Percentiles rank a stretch among this genome's conserved stretches.
These are phyloP conservation scores for Eremobia ochroleuca DNA, from an alignment of 2,888 invertebrate species.

Conservation along the genomic window DNA sequence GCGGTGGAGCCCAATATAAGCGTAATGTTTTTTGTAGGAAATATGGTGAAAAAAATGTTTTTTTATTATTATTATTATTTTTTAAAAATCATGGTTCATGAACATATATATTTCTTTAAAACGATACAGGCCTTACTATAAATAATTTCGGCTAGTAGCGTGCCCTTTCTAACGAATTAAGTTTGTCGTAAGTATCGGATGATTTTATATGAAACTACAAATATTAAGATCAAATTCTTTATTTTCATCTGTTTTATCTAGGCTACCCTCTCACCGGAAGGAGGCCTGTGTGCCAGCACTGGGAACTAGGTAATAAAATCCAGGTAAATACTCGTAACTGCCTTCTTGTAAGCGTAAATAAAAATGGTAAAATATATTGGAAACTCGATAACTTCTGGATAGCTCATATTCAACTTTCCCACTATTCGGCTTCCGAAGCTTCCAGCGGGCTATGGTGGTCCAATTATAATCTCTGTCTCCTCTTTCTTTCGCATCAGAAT, in stretches of 20 bases:
- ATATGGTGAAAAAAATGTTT: too few species aligned
- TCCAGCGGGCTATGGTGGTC: slow-evolving; percentile 30
- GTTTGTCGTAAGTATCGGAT: neutral
- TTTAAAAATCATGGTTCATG: neutral
- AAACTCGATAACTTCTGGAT: slow-evolving; percentile 3
- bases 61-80: too few species aligned
- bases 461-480: slow-evolving; percentile 51
- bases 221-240: neutral
- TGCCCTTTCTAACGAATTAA: neutral
- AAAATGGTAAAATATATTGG: neutral
- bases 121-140: too few species aligned
- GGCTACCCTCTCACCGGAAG: neutral
- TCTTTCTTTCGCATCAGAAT: slow-evolving; percentile 25
- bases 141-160: neutral
- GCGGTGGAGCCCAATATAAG: neutral
- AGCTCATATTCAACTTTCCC: slow-evolving; percentile 27
- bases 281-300: neutral
- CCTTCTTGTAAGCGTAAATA: neutral
- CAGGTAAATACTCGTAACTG: neutral
- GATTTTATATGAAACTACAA: neutral
- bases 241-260: neutral
- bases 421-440: slow-evolving; percentile 27
- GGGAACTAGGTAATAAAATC: neutral
- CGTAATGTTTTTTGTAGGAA: neutral
- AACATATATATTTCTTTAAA: neutral